Percentiles rank a stretch among this genome's conserved stretches.
phyloP scores from a whole-genome alignment of 2,797 vertebrate genomes.

The Gadopsis bispinosus region DNA sequence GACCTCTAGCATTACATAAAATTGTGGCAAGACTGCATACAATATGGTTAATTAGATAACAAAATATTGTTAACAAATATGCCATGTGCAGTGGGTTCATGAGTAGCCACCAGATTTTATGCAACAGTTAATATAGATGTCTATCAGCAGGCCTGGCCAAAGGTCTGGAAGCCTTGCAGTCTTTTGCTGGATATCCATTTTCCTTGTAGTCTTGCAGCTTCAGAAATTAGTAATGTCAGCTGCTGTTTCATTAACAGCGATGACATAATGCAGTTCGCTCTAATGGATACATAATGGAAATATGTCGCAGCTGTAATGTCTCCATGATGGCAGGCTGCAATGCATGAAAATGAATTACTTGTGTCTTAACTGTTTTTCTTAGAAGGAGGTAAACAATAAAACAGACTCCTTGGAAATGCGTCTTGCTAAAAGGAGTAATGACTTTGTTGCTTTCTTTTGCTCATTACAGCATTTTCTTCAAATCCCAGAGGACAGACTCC shows the following conservation, averaged over 20 bases:
- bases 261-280: slow-evolving; percentile 18
- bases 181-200: slow-evolving; percentile 7
- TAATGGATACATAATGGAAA: slow-evolving; percentile 40
- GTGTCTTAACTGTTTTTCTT: slow-evolving; percentile 27
- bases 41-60: slow-evolving; percentile 38
- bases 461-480: slow-evolving; percentile 43
- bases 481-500: slow-evolving; percentile 24
- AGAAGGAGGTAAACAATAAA: slow-evolving; percentile 24
- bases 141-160: slow-evolving; percentile 12
- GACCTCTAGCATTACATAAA: slow-evolving; percentile 3
- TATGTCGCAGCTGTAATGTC: not conserved
- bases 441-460: slow-evolving; percentile 17
- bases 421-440: slow-evolving; percentile 30
- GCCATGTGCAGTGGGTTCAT: not conserved
- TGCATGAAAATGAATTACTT: slow-evolving; percentile 38
- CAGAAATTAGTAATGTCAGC: not conserved
- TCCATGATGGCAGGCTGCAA: slow-evolving; percentile 13
- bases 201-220: not conserved
- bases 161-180: not conserved
- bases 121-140: not conserved
- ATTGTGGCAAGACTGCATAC: not conserved
- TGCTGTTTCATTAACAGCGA: slow-evolving; percentile 24
- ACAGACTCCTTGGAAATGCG: slow-evolving; percentile 20
- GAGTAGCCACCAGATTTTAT: slow-evolving; percentile 19
- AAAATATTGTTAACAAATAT: slow-evolving; percentile 9